phyloP scores from a whole-genome alignment of 2,797 vertebrate genomes.

The Phrynocephalus vlangalii region DNA sequence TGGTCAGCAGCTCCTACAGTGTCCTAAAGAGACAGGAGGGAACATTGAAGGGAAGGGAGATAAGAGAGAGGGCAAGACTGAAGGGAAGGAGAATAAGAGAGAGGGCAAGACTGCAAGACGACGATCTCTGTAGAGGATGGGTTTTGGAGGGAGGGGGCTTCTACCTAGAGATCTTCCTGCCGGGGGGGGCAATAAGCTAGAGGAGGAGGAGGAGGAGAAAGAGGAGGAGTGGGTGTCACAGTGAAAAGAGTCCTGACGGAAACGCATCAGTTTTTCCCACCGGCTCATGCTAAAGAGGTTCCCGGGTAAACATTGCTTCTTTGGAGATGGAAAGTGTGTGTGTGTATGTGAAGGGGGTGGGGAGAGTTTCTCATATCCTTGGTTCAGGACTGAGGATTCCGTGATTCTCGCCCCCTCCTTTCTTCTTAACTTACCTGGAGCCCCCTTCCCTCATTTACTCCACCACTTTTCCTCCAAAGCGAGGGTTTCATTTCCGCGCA shows the following conservation, averaged over 20 bases:
- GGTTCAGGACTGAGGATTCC: too few species aligned
- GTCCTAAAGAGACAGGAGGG: neutral
- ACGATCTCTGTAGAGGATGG: neutral
- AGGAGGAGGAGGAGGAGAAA: constrained; percentile 2
- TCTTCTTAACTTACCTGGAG: too few species aligned
- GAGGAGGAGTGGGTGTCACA: constrained; percentile 30
- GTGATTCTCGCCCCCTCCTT: neutral
- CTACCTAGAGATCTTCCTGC: constrained; percentile 10
- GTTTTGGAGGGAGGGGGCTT: neutral
- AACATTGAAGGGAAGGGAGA: neutral
- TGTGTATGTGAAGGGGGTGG: fast-evolving
- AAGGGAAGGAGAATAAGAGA: neutral
- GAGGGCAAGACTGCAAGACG: neutral
- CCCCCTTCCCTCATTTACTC: too few species aligned
- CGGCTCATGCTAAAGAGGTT: constrained; percentile 20
- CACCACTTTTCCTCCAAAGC: neutral
- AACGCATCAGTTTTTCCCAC: constrained; percentile 26
- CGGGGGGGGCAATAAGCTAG: neutral
- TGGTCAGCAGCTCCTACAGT: neutral
- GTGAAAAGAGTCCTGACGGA: constrained; percentile 39
- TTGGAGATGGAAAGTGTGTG: too few species aligned
- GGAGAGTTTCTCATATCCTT: neutral
- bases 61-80: neutral
- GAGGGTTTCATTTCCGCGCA: neutral
- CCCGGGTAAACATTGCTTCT: neutral